Percentiles rank a stretch among this genome's conserved stretches.
phyloP scores from a whole-genome alignment of 2,888 invertebrate genomes.

The Polyommatus iphigenia region DNA sequence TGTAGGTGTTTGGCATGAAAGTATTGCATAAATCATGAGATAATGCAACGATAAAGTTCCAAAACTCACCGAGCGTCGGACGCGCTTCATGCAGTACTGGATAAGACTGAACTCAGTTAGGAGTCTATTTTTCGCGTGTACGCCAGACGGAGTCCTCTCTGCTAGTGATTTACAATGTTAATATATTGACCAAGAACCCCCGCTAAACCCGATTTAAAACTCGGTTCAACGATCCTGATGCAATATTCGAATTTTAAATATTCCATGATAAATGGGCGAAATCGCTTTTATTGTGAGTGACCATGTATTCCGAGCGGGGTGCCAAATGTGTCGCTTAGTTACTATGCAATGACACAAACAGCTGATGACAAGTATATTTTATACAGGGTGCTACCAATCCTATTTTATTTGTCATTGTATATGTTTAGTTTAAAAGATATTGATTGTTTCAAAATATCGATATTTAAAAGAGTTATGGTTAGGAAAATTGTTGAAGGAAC shows the following conservation, averaged over 20 bases:
- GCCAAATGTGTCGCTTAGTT: constrained; percentile 12
- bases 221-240: constrained; percentile 62
- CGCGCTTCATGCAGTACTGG: constrained; percentile 48
- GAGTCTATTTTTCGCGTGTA: constrained; percentile 72
- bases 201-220: constrained; percentile 8
- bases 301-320: not conserved
- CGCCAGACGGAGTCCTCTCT: constrained; percentile 60
- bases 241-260: constrained; percentile 35
- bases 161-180: constrained; percentile 69
- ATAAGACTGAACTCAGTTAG: constrained; percentile 46
- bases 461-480: too few relatives aligned
- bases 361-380: not conserved
- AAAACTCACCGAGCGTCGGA: constrained; percentile 65
- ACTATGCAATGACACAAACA: constrained; percentile 15
- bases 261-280: not conserved
- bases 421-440: too few relatives aligned
- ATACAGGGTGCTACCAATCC: not conserved
- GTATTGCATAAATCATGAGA: constrained; percentile 53
- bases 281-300: not conserved
- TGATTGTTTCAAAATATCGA: too few relatives aligned
- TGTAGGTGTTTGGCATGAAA: constrained; percentile 63
- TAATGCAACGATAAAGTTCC: constrained; percentile 27
- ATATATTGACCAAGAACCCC: constrained; percentile 44
- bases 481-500: not conserved
- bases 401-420: not conserved